A percentile compares a stretch with the other conserved stretches of the same genome.
phyloP scores from a whole-genome alignment of 1,140 invertebrate genomes.

The Aphidius ervi region DNA sequence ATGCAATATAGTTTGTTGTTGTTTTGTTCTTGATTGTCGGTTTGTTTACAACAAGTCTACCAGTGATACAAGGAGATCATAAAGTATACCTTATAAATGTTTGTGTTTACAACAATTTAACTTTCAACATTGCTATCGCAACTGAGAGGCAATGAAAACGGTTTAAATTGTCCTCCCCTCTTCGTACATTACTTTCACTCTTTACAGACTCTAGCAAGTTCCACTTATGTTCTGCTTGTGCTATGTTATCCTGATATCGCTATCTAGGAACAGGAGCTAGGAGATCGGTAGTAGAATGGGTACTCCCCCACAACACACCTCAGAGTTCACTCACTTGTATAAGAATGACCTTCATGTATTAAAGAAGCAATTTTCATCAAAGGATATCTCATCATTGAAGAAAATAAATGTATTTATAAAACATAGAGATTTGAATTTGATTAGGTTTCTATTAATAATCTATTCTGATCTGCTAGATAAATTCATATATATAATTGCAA shows the following conservation, averaged over 20 bases:
- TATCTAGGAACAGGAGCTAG: conserved; percentile 33
- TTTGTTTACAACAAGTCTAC: too few relatives aligned
- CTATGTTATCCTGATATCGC: conserved; percentile 29
- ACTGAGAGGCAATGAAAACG: conserved; percentile 6
- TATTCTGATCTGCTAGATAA: too few relatives aligned
- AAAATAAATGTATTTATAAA: background rate
- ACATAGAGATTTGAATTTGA: background rate
- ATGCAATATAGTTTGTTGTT: too few relatives aligned
- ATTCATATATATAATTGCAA: too few relatives aligned
- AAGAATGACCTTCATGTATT: background rate
- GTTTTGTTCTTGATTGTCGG: too few relatives aligned
- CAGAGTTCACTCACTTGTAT: conserved; percentile 4
- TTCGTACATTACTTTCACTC: conserved; percentile 12
- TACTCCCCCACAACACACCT: background rate
- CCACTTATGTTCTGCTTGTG: conserved; percentile 22
- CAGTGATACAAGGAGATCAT: too few relatives aligned
- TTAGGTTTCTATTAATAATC: too few relatives aligned
- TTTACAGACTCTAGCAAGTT: conserved; percentile 11
- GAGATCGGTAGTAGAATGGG: conserved; percentile 30
- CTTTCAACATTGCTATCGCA: background rate
- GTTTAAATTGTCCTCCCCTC: background rate
- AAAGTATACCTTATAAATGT: too few relatives aligned
- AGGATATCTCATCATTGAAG: background rate
- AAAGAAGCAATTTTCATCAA: background rate
- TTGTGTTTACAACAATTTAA: too few relatives aligned